Base-by-base conservation (phyloP, 2,888 invertebrate genomes). In the Calameuta filiformis region DNA sequence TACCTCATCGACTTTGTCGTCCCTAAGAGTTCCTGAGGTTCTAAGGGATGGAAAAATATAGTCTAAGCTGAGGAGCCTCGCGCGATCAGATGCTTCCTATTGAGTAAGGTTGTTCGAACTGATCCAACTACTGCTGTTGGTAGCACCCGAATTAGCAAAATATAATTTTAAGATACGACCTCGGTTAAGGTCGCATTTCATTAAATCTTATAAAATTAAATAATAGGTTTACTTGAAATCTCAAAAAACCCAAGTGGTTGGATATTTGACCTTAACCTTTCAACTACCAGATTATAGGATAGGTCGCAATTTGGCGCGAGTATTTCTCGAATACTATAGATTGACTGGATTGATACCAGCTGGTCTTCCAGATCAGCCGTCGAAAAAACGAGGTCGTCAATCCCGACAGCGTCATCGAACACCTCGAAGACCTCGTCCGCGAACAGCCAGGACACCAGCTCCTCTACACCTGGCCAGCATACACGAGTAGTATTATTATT, bases 251-350 rank as follows among this genome's bases (percentile, higher is more conserved):
- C 56, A 23, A 56, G 23, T 0, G 2, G 1, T 9, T 56, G 2
- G 9, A 56, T 56, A 56, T 56, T 56, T 56, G 23, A 56, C 83
- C 87, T 88, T 85, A 79, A 85, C 85, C 71, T 56, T 76, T 15
- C 35, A 73, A 79, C 76, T 37, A 35, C 11, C 77, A 96, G 96
- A 96, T 92, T 95, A 95, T 92, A 94, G 96, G 80, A 93, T 96
- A 73, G 97, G 97, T 0, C 93, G 96, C 80, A 97, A 96, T 90
- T 91, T 97, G 81, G 95, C 95, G 0, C 93, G 95, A 73, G 95
- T 96, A 2, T 94, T 96, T 87, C 92, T 96, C 77, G 96, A 97
- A 90, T 97, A 97, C 91, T 97, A 97, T 92, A 94, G 95, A 85
- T 94, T 95, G 79, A 95, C 94, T 40, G 96, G 96, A 75, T 93